A percentile compares a stretch with the other conserved stretches of the same genome.
Evolutionary conservation across 2,888 invertebrate species (phyloP).

Genomic region (Drosophila kokeensis): DNA sequence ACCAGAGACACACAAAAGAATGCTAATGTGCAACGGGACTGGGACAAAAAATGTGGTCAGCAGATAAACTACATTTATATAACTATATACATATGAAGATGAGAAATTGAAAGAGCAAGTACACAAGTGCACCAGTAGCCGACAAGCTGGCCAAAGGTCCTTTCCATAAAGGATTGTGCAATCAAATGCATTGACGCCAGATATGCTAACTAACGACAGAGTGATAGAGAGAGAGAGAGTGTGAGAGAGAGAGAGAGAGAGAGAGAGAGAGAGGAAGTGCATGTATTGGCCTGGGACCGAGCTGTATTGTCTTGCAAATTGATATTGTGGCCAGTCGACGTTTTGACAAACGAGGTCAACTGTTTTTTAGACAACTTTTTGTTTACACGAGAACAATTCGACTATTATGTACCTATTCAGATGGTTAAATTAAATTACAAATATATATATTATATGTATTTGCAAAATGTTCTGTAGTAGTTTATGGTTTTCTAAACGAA

Average conservation of each 20-base stretch:
- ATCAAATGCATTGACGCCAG: slow-evolving; percentile 67
- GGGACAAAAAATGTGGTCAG: slow-evolving; percentile 42
- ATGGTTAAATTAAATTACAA: slow-evolving; percentile 10
- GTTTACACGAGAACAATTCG: slow-evolving; percentile 56
- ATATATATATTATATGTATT: background rate
- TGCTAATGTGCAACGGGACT: slow-evolving; percentile 42
- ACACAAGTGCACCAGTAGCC: slow-evolving; percentile 55
- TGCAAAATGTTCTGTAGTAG: background rate
- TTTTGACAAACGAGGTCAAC: slow-evolving; percentile 49
- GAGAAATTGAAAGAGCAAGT: slow-evolving; percentile 48
- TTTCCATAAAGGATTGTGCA: slow-evolving; percentile 67
- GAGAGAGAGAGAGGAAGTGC: no score
- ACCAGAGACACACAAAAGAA: slow-evolving; percentile 34
- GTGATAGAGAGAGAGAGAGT: background rate
- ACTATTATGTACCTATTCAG: slow-evolving; percentile 18
- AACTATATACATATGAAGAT: slow-evolving; percentile 5
- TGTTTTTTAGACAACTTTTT: slow-evolving; percentile 53
- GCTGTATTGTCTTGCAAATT: slow-evolving; percentile 70
- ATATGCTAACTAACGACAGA: slow-evolving; percentile 46
- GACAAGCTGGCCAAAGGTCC: slow-evolving; percentile 34
- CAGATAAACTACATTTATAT: slow-evolving; percentile 32
- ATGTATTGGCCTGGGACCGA: slow-evolving; percentile 11
- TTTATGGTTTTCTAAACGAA: background rate
- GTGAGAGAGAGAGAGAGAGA: no score
- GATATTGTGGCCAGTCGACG: slow-evolving; percentile 56